Evolutionary conservation across 2,113 vertebrate genomes (phyloP).

Genomic region (Verasper variegatus): DNA sequence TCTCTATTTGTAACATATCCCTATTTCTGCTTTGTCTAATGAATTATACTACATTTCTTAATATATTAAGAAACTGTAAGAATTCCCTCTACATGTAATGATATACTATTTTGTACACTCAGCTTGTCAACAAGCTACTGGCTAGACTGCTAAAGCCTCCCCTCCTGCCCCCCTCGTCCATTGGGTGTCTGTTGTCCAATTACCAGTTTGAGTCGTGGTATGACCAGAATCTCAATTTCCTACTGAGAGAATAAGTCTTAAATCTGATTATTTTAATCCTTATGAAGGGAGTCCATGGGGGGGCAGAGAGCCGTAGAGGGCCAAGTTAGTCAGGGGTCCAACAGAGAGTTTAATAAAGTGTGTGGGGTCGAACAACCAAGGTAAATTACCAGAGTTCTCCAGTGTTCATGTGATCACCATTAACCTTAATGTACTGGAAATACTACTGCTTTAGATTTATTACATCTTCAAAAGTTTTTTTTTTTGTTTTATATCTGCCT

Average conservation of each 20-base stretch:
- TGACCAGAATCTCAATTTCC: slow-evolving; percentile 22
- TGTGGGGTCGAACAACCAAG: not conserved
- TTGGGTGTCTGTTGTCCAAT: not conserved
- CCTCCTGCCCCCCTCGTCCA: not conserved
- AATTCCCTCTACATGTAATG: not conserved
- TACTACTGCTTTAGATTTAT: not conserved
- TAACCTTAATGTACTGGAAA: not conserved
- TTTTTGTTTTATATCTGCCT: not conserved
- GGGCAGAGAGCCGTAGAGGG: not conserved
- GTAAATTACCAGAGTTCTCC: not conserved
- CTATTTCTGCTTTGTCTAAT: not conserved
- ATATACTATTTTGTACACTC: not conserved
- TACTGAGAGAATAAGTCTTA: slow-evolving; percentile 19
- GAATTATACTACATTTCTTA: not conserved
- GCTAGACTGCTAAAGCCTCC: not conserved
- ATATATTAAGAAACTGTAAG: not conserved
- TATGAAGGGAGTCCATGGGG: not conserved
- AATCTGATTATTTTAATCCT: slow-evolving; percentile 66
- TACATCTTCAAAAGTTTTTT: not conserved
- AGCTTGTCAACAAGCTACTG: not conserved
- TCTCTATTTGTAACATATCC: too few relatives aligned
- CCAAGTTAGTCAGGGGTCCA: not conserved
- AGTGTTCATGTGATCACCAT: not conserved
- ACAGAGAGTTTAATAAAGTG: not conserved
- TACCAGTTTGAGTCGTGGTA: slow-evolving; percentile 17